These are phyloP conservation scores for Centrocercus urophasianus DNA, from an alignment of 2,113 vertebrate genomes.

Conservation along the genomic window DNA sequence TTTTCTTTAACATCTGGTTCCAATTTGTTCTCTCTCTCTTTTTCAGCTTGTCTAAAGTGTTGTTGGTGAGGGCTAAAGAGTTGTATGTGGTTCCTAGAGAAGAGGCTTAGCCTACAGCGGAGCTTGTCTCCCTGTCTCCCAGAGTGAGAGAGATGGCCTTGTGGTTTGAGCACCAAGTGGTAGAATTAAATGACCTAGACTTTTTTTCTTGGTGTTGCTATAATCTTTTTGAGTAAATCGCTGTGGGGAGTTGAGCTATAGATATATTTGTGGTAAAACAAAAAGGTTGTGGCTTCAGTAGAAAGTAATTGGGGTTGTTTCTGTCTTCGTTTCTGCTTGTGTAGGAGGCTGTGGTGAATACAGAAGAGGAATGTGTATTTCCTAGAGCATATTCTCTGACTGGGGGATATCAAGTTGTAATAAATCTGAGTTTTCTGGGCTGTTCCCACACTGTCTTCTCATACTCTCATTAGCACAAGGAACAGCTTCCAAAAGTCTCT, in stretches of 20 bases:
- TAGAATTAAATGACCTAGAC: not conserved
- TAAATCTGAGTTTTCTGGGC: constrained; percentile 12
- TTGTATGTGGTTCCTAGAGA: not conserved
- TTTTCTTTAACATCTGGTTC: not conserved
- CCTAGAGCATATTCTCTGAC: not conserved
- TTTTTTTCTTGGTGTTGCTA: not conserved
- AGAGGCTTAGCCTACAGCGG: not conserved
- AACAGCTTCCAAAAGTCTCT: not conserved
- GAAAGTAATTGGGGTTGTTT: not conserved
- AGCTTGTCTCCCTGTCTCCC: not conserved
- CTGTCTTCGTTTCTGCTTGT: not conserved
- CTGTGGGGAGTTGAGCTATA: rapidly evolving
- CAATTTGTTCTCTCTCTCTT: not conserved
- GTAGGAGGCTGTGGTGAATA: not conserved
- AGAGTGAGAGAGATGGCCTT: not conserved
- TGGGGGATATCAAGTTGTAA: not conserved
- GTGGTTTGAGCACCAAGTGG: not conserved
- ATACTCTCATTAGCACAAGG: not conserved
- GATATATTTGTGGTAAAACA: not conserved
- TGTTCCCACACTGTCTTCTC: constrained; percentile 38
- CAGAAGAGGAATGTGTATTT: not conserved
- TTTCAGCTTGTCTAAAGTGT: not conserved
- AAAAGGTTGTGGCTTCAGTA: not conserved
- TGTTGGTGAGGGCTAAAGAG: not conserved
- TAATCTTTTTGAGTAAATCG: not conserved